phyloP scores from a whole-genome alignment of 2,797 vertebrate species.

The Molothrus aeneus region DNA sequence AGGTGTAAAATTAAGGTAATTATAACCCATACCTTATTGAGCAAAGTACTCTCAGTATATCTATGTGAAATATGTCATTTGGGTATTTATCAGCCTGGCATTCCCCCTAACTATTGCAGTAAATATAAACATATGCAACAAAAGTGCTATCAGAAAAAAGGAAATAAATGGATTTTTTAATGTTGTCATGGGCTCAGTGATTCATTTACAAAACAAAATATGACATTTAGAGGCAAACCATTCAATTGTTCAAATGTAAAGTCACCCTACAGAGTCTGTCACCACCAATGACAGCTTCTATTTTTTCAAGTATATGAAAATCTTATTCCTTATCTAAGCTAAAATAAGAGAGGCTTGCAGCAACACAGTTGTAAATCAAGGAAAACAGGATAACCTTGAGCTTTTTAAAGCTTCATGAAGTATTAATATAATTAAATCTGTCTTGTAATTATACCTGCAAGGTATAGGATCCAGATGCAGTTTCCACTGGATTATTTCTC shows the following conservation, averaged over 20 bases:
- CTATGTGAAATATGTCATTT: background rate
- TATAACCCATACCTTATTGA: background rate
- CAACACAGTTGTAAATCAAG: background rate
- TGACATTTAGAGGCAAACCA: background rate
- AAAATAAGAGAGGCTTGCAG: background rate
- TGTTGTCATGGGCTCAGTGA: background rate
- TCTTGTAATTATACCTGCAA: background rate
- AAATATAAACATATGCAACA: background rate
- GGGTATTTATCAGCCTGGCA: background rate
- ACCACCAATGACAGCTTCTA: background rate
- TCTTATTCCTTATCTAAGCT: background rate
- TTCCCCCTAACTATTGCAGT: background rate
- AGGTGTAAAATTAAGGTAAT: background rate
- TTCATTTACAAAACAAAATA: background rate
- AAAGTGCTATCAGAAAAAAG: background rate
- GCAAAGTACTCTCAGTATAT: background rate
- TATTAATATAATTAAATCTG: background rate
- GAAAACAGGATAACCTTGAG: background rate
- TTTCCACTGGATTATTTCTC: background rate
- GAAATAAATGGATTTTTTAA: background rate
- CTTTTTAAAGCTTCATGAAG: background rate
- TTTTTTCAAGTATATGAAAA: background rate
- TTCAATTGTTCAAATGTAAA: background rate
- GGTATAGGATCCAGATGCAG: background rate
- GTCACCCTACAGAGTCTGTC: background rate